Evolutionary conservation across 2,113 vertebrate species (phyloP), one percentile per base, ranked within the genome.

Genomic region (Apteryx mantelli): DNA sequence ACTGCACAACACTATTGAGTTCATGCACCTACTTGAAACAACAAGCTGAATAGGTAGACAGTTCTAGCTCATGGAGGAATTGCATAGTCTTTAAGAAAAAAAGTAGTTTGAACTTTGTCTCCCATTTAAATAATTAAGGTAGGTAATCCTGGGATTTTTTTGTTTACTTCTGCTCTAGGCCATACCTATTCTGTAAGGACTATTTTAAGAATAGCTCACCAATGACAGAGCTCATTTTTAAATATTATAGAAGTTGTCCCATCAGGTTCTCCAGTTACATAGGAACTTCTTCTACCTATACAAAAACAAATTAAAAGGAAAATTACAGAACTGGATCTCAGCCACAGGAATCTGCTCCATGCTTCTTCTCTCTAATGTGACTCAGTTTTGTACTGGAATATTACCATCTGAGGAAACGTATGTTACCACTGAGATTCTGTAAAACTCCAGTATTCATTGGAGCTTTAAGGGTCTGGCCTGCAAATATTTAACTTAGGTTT

Each of bases 401-500:
- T 89, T 91, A 87, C 66, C 91, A 89, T 55, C 65, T 92, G 88
- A 86, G 65, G 84, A 92, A 93, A 73, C 52, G 32, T 76, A 68
- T 64, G 86, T 95, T 82, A 92, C 87, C 34, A 82, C 44, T 87
- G 92, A 93, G 56, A 87, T 87, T 91, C 58, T 92, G 53, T 85
- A 93, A 92, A 94, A 80, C 32, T 87, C 80, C 38, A 73, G 56
- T 74, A 61, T 89, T 95, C 89, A 85, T 13, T 86, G 60, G 70
- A 92, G 36, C 63, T 92, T 82, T 85, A 85, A 22, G 1, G 73
- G 20, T 68, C 66, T 82, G 81, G 76, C 52, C 25, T 86, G 38
- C 56, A 61, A 89, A n/a, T 89, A 73, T 86, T 95, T 94, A 79
- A 71, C 76, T 90, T 73, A 30, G 65, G 65, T 84, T 96, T 93